Evolutionary conservation across 2,797 vertebrate genomes (phyloP).

Genomic region (Poeciliopsis presidionis): DNA sequence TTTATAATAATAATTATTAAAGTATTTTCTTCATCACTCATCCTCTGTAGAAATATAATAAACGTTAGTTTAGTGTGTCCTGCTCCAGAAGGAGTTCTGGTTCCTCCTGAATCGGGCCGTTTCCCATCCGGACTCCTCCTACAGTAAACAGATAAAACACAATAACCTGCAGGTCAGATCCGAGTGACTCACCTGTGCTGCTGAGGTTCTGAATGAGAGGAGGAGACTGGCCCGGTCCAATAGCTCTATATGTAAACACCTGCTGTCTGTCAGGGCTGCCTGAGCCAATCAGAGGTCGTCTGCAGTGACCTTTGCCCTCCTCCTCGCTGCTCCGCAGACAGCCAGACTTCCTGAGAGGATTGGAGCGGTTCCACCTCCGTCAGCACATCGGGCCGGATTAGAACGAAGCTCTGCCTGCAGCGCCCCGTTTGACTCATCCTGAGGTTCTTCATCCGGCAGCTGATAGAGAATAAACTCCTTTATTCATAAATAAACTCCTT

Average conservation of each 20-base stretch:
- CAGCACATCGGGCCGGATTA: constrained; percentile 67
- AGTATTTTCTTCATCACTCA: background rate
- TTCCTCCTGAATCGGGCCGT: background rate
- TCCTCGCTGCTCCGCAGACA: background rate
- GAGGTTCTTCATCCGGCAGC: background rate
- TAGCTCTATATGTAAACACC: constrained; percentile 48
- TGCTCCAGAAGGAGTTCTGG: background rate
- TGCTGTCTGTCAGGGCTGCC: constrained; percentile 21
- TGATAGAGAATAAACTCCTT: background rate
- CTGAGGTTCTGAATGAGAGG: constrained; percentile 10
- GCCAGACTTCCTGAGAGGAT: constrained; percentile 64
- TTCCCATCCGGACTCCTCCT: background rate
- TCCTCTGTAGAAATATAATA: background rate
- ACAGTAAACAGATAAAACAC: background rate
- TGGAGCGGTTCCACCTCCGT: constrained; percentile 61
- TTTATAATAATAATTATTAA: background rate
- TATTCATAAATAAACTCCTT: too few relatives aligned
- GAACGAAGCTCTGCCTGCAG: constrained; percentile 8
- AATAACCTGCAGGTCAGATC: background rate
- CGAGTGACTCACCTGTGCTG: constrained; percentile 57
- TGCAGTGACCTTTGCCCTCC: constrained; percentile 32
- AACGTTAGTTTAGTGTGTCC: background rate
- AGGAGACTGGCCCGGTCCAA: background rate
- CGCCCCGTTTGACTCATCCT: background rate
- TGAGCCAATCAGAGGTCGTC: constrained; percentile 57